These are phyloP conservation scores for Pomacea canaliculata DNA, from an alignment of 2,888 invertebrate species.

Conservation along the genomic window DNA sequence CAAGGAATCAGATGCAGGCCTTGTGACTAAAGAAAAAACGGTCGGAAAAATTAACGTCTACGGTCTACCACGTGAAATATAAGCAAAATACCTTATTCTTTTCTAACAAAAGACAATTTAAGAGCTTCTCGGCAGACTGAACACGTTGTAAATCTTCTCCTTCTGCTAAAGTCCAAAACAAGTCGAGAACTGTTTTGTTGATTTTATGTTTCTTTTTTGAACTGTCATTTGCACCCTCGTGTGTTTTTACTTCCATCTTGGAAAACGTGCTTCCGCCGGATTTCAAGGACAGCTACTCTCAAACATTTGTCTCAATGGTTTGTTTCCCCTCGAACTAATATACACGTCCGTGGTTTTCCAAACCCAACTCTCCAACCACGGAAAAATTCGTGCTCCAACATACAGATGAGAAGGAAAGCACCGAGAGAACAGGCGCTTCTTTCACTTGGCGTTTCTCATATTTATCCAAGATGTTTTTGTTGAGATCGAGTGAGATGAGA, in stretches of 20 bases:
- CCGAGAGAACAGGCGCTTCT: no score
- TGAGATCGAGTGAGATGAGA: no score
- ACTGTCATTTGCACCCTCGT: neutral
- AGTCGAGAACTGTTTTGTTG: conserved; percentile 38
- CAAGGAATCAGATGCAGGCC: no score
- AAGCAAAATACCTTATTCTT: neutral
- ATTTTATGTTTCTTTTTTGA: conserved; percentile 53
- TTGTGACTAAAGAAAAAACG: no score
- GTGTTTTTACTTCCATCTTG: neutral
- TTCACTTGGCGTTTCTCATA: no score
- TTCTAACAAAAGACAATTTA: neutral
- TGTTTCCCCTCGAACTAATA: no score
- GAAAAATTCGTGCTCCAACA: neutral
- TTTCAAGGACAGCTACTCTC: neutral
- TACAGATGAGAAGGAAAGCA: neutral
- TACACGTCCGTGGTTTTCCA: no score
- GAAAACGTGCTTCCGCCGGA: neutral
- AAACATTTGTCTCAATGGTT: neutral
- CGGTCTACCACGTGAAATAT: no score
- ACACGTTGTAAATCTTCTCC: conserved; percentile 44
- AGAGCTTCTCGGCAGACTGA: neutral
- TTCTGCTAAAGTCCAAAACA: conserved; percentile 48
- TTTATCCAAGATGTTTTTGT: no score
- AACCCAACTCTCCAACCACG: no score
- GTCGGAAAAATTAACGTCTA: no score